Base-by-base conservation (phyloP, 2,888 invertebrate species). In the Drosophila putrida region DNA sequence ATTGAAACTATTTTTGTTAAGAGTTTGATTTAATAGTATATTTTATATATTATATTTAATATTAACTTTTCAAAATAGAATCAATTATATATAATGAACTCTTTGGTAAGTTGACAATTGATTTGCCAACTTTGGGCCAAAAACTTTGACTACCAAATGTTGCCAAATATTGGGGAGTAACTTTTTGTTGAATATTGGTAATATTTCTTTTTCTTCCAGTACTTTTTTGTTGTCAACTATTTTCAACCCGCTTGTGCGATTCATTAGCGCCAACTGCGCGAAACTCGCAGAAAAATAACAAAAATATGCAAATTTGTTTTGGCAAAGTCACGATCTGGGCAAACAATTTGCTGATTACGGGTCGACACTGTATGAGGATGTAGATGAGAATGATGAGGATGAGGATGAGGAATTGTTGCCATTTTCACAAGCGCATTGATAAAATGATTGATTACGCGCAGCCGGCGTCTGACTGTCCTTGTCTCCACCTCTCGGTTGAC, bases 391-490 rank as follows among this genome's bases (percentile, higher is more conserved):
- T 11, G 43, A 31, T 41, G 47, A n/a, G 6, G 6, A 10, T n/a
- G 54, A 80, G 71, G 63, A 67, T 71, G 70, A 72, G 81, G 67
- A 87, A 80, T 88, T 77, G 86, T 79, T 90, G 90, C 88, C 86
- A 90, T 84, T 89, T 83, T 90, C 80, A 84, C 84, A 80, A 82
- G 76, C 86, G 76, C 82, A 88, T 88, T 90, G 90, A 87, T 90
- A 81, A 89, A 90, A 90, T 90, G 91, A 90, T 90, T 90, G 91
- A 90, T 90, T 90, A 82, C 89, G 71, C 71, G 71, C 89, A 85
- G 88, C 89, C 85, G 89, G 66, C 72, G 70, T 53, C 75, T 61
- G 70, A 55, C 57, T 57, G 71, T 44, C 54, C 36, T 27, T 41
- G 13, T 11, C 35, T 35, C 53, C 25, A 25, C 20, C 51, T 46